phyloP scores from a whole-genome alignment of 2,888 invertebrate genomes.

The Alviniconcha strummeri region DNA sequence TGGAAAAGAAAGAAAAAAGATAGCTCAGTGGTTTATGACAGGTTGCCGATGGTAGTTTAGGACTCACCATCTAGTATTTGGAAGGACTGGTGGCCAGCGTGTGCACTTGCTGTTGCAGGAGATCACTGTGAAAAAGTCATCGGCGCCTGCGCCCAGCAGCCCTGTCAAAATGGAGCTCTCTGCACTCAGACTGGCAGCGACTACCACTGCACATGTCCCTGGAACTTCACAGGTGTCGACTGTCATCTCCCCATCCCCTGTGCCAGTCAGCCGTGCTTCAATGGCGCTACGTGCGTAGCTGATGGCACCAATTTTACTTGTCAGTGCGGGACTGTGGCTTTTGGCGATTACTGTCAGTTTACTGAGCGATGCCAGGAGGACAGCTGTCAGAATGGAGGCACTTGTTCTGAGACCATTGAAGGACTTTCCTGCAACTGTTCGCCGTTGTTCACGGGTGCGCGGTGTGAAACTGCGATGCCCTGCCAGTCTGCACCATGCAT shows the following conservation, averaged over 20 bases:
- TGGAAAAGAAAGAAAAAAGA: no score
- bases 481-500: constrained; percentile 35
- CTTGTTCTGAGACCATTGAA: constrained; percentile 33
- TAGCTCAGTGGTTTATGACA: no score
- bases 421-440: constrained; percentile 54
- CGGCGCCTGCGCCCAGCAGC: constrained; percentile 40
- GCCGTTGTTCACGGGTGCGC: constrained; percentile 54
- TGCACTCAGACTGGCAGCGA: constrained; percentile 44
- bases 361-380: constrained; percentile 14
- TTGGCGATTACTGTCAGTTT: constrained; percentile 39
- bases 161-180: constrained; percentile 39
- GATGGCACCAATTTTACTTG: constrained; percentile 37
- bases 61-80: no score
- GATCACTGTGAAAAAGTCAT: constrained; percentile 50
- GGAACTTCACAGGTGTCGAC: constrained; percentile 46
- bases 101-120: constrained; percentile 28
- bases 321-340: constrained; percentile 35
- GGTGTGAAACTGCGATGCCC: constrained; percentile 49
- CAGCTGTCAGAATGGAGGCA: constrained; percentile 39
- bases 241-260: constrained; percentile 51
- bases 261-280: constrained; percentile 58
- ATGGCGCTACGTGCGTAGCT: constrained; percentile 52
- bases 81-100: no score
- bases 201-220: constrained; percentile 53
- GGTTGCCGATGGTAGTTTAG: no score